Percentiles rank a stretch among this genome's conserved stretches.
phyloP scores from a whole-genome alignment of 2,888 invertebrate genomes.

The Morpho achilles region DNA sequence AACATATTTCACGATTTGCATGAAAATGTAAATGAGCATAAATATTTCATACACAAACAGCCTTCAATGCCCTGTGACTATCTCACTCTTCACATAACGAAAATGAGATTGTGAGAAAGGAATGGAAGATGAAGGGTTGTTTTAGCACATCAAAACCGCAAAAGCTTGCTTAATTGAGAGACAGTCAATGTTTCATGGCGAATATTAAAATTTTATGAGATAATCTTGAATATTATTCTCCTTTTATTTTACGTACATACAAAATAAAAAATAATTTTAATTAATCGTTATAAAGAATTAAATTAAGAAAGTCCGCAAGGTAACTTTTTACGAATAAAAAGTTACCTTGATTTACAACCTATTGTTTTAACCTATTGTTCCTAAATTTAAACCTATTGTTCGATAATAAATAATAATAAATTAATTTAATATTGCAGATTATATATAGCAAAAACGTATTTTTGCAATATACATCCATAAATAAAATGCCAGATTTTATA shows the following conservation, averaged over 20 bases:
- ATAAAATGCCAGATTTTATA: too few relatives aligned
- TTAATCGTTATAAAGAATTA: too few relatives aligned
- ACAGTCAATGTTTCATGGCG: slow-evolving; percentile 16
- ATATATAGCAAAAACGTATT: too few relatives aligned
- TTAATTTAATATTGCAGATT: too few relatives aligned
- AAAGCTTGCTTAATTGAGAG: slow-evolving; percentile 16
- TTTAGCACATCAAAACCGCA: slow-evolving; percentile 1
- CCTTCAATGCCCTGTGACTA: background rate
- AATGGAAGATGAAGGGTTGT: slow-evolving; percentile 6
- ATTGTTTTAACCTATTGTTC: too few relatives aligned
- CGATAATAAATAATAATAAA: too few relatives aligned
- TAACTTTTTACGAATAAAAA: too few relatives aligned
- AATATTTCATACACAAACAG: slow-evolving; percentile 8
- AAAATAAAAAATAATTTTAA: too few relatives aligned
- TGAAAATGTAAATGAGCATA: slow-evolving; percentile 8
- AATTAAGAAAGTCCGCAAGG: too few relatives aligned
- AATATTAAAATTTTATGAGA: slow-evolving; percentile 19
- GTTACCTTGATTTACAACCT: too few relatives aligned
- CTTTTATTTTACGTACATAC: slow-evolving; percentile 1
- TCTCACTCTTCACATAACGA: background rate
- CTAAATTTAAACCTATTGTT: too few relatives aligned
- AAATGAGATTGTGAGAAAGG: background rate
- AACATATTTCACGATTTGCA: slow-evolving; percentile 5
- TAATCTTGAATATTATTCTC: slow-evolving; percentile 14
- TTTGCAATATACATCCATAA: too few relatives aligned